Base-by-base conservation (phyloP, 2,113 vertebrate species). In the Anarrhichthys ocellatus region DNA sequence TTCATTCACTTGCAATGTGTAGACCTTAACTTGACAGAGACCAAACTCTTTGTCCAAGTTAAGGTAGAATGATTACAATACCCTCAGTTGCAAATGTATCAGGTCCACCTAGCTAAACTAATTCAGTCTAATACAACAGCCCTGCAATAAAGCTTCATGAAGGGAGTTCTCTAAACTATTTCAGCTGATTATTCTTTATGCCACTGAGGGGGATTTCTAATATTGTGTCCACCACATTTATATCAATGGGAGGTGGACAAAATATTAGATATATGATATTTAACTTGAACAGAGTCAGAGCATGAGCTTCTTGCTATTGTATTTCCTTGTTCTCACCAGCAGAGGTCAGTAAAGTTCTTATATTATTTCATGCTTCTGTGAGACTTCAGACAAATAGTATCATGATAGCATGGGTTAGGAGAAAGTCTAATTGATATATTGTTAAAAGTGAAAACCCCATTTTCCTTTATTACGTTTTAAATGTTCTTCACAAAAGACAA, bases 311-410 rank as follows among this genome's bases (percentile, higher is more conserved):
- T 54, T 17, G 3, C 11, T 4, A 0, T 27, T 86, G 78, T 70
- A 73, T 38, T 69, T 59, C 14, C 5, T 7, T 8, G 0, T 0
- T n/a, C 0, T 70, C 6, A 74, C 90, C 81, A 88, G 83, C 32
- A 86, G 85, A 74, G 38, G 72, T 52, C 59, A 17, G 54, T 74
- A 56, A 22, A 68, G 52, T 0, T 46, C 73, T 80, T 32, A 20
- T 14, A 48, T 5, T 22, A 40, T 18, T 32, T 70, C 14, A 52
- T n/a, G 2, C 9, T 15, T 9, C 22, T 40, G 9, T 24, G 10
- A 38, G 34, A 13, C 11, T 48, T n/a, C 20, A n/a, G 54, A 18
- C 18, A 27, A 17, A 61, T 5, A 27, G 1, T 27, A 22, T 15
- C 8, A 66, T 13, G 1, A 59, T 42, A 18, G 32, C 14, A 0